Conservation (phyloP, 2,113 vertebrate genomes). For the Bettongia penicillata region DNA sequence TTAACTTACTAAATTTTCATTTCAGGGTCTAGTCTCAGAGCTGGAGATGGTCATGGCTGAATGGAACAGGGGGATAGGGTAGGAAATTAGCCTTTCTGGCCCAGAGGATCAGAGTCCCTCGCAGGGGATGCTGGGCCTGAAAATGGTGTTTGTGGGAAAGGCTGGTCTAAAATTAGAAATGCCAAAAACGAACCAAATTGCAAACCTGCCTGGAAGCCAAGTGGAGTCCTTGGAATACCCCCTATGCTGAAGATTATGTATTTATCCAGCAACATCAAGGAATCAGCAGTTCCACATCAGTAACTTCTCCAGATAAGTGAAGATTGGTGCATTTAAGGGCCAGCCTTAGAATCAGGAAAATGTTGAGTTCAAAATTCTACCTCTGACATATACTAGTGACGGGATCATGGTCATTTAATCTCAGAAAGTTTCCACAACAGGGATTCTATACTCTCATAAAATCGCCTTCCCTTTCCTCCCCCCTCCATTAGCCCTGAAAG, state of each 20-base stretch:
- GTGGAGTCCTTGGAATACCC: slow-evolving; percentile 48
- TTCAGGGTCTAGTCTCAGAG: not conserved
- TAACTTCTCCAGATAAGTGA: not conserved
- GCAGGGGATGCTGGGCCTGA: slow-evolving; percentile 3
- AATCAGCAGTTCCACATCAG: not conserved
- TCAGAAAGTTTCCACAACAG: not conserved
- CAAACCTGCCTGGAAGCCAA: slow-evolving; percentile 41
- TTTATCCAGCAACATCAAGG: slow-evolving; percentile 13
- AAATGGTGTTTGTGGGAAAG: no score
- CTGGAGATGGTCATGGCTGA: not conserved
- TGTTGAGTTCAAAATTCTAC: not conserved
- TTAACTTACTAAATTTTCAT: not conserved
- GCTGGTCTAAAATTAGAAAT: slow-evolving; percentile 48
- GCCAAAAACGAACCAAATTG: slow-evolving; percentile 57
- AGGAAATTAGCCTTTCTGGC: not conserved
- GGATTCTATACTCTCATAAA: not conserved
- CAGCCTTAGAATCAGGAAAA: not conserved
- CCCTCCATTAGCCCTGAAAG: not conserved
- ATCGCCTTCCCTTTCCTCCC: not conserved
- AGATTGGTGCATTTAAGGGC: not conserved
- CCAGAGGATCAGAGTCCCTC: not conserved
- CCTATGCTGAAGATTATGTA: slow-evolving; percentile 11
- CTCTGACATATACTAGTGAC: not conserved
- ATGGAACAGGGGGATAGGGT: not conserved
- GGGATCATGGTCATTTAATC: not conserved